A percentile compares a stretch with the other conserved stretches of the same genome.
These are phyloP conservation scores for Catharus bicknelli DNA, from an alignment of 2,113 vertebrate species.

Conservation along the genomic window DNA sequence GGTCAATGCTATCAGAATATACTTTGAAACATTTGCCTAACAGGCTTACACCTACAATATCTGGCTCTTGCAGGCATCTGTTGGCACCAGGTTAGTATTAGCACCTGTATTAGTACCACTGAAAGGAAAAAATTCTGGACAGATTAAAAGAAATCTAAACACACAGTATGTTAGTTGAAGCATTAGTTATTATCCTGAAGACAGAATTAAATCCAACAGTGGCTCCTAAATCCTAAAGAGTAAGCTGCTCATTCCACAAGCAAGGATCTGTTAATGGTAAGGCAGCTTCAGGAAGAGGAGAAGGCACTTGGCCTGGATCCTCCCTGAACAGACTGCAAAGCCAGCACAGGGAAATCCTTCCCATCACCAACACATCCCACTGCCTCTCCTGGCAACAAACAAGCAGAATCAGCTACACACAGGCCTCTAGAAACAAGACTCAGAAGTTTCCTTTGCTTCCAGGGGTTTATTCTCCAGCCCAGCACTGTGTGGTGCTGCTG, in stretches of 20 bases:
- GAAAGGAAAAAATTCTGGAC: not conserved
- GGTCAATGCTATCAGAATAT: not conserved
- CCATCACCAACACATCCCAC: not conserved
- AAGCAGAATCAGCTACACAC: not conserved
- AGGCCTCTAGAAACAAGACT: not conserved
- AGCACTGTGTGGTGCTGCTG: not conserved
- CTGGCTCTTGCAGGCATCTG: not conserved
- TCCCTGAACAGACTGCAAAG: rapidly evolving
- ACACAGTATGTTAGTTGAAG: not conserved
- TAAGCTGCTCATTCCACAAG: not conserved
- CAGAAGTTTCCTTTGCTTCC: not conserved
- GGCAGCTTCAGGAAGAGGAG: not conserved
- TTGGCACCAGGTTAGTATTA: not conserved
- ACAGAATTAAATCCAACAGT: not conserved
- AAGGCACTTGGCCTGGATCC: not conserved
- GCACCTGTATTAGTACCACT: not conserved
- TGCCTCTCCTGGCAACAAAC: not conserved
- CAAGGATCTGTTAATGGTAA: not conserved
- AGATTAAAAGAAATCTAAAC: not conserved
- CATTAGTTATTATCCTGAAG: not conserved
- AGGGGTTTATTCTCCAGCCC: not conserved
- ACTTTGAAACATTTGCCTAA: not conserved
- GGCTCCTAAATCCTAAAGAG: not conserved
- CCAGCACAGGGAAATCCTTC: not conserved
- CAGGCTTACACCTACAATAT: not conserved